These are phyloP conservation scores for Colius striatus DNA, from an alignment of 2,113 vertebrate genomes.

Conservation along the genomic window DNA sequence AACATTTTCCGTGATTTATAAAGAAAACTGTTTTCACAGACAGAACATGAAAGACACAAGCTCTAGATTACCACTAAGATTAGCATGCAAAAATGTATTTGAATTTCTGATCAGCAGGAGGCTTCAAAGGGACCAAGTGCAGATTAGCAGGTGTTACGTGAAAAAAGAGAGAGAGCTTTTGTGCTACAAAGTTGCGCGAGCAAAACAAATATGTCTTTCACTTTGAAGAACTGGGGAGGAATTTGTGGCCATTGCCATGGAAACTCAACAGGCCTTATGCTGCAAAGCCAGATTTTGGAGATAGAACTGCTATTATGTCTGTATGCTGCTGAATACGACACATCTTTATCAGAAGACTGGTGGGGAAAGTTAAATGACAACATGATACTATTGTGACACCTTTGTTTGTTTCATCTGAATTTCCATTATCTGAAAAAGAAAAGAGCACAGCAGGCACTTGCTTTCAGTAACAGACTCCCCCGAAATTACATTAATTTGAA, in stretches of 20 bases:
- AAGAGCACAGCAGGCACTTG: not conserved
- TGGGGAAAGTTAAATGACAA: not conserved
- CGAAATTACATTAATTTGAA: not conserved
- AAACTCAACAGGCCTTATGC: constrained; percentile 81
- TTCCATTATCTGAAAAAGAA: not conserved
- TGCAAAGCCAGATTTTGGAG: constrained; percentile 51
- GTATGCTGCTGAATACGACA: not conserved
- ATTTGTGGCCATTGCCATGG: constrained; percentile 89
- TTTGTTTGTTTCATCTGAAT: not conserved
- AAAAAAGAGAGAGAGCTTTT: constrained; percentile 82
- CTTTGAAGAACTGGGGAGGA: constrained; percentile 87
- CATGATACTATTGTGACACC: not conserved
- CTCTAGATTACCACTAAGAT: constrained; percentile 88
- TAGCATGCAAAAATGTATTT: constrained; percentile 90
- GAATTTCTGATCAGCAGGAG: constrained; percentile 88
- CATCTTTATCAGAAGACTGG: constrained; percentile 17
- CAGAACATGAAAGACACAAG: constrained; percentile 80
- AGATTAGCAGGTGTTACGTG: constrained; percentile 91
- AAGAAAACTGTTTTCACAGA: constrained; percentile 82
- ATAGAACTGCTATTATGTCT: constrained; percentile 30
- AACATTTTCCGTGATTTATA: constrained; percentile 44
- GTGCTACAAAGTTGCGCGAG: constrained; percentile 86
- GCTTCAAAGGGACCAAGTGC: constrained; percentile 80
- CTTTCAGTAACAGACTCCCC: not conserved
- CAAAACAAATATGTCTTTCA: constrained; percentile 97